Evolutionary conservation across 2,797 vertebrate species (phyloP).

Genomic region (Cetoscarus ocellatus): DNA sequence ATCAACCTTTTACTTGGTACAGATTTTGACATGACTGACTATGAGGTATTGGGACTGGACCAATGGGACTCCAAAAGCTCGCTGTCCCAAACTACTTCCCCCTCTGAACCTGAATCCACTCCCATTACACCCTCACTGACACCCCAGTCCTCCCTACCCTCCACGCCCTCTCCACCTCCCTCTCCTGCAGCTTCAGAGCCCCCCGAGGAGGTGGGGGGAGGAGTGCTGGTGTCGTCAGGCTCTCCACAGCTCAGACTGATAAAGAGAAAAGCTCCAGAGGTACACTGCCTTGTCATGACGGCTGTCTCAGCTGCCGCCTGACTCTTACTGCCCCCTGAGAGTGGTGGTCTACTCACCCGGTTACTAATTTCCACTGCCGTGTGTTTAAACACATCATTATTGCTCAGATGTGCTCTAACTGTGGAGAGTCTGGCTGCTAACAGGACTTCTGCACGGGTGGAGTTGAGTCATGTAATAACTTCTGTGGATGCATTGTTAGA

Average conservation of each 20-base stretch:
- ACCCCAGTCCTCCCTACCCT: conserved; percentile 49
- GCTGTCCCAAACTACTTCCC: conserved; percentile 45
- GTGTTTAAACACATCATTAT: conserved; percentile 56
- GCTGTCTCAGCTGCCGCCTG: conserved; percentile 75
- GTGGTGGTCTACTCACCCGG: conserved; percentile 71
- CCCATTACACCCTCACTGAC: conserved; percentile 46
- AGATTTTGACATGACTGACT: conserved; percentile 85
- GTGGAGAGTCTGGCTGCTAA: conserved; percentile 34
- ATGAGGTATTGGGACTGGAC: conserved; percentile 83
- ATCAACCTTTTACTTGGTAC: conserved; percentile 57
- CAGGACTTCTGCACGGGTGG: conserved; percentile 50
- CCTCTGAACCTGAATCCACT: conserved; percentile 64
- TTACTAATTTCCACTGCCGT: conserved; percentile 70
- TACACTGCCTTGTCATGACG: conserved; percentile 63
- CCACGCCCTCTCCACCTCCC: conserved; percentile 60
- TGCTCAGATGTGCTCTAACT: conserved; percentile 36
- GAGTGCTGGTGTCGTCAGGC: conserved; percentile 50
- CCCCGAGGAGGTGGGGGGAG: conserved; percentile 67
- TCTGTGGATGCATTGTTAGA: conserved; percentile 21
- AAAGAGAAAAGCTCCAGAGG: conserved; percentile 88
- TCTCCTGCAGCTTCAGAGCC: conserved; percentile 59
- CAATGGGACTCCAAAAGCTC: conserved; percentile 67
- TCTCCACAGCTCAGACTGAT: conserved; percentile 78
- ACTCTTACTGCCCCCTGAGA: conserved; percentile 69
- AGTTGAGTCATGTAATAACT: conserved; percentile 39